A percentile compares a stretch with the other conserved stretches of the same genome.
phyloP scores from a whole-genome alignment of 2,888 invertebrate genomes.

The Elgonia sp. region DNA sequence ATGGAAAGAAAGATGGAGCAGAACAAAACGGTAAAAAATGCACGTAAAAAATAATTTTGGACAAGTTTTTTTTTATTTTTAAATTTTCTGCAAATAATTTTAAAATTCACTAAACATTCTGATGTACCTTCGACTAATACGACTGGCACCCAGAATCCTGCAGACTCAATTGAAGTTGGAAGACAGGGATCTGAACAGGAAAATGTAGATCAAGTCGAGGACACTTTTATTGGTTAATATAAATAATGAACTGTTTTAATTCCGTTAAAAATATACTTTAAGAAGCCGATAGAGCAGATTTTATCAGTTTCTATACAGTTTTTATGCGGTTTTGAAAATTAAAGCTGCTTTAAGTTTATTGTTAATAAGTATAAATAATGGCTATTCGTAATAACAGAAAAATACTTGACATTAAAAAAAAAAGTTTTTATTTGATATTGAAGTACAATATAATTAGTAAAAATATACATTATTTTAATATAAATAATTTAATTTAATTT shows the following conservation, averaged over 20 bases:
- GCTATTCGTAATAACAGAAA: no score
- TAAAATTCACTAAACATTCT: neutral
- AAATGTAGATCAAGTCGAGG: neutral
- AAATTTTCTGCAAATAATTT: conserved; percentile 1
- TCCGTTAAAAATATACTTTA: no score
- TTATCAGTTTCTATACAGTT: no score
- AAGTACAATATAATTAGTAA: no score
- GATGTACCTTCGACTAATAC: neutral
- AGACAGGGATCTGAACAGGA: neutral
- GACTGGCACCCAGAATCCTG: neutral
- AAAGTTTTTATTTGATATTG: no score
- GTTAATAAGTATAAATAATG: neutral
- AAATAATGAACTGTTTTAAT: neutral
- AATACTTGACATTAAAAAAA: no score
- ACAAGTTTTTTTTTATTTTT: neutral
- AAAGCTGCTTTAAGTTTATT: neutral
- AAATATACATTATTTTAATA: no score
- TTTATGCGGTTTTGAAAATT: neutral
- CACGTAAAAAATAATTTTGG: neutral
- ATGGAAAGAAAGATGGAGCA: neutral
- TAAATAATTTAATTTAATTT: no score
- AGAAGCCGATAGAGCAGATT: no score
- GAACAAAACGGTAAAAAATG: conserved; percentile 19
- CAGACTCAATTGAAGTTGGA: neutral
- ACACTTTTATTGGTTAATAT: conserved; percentile 18